phyloP scores from a whole-genome alignment of 23 tunicate species.

The Halocynthia aurantium region DNA sequence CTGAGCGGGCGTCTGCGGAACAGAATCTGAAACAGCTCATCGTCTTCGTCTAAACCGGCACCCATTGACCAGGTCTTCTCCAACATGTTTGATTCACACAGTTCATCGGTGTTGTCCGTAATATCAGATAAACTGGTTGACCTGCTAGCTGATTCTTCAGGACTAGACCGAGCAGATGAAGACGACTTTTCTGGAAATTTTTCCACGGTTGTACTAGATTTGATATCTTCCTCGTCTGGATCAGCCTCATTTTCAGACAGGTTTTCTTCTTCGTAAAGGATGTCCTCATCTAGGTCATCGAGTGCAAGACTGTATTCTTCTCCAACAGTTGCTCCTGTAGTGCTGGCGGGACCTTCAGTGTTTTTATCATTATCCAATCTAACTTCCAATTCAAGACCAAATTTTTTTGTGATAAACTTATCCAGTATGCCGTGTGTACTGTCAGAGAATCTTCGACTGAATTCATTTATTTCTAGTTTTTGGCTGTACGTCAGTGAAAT shows the following conservation, averaged over 20 bases:
- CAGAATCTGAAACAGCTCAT: conserved; percentile 34
- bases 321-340: conserved; percentile 12
- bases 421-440: too few relatives aligned
- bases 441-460: too few relatives aligned
- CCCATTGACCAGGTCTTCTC: conserved; percentile 56
- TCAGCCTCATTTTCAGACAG: background rate
- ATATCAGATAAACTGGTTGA: conserved; percentile 45
- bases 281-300: conserved; percentile 18
- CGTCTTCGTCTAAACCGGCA: conserved; percentile 15
- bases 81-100: conserved; percentile 55
- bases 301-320: conserved; percentile 27
- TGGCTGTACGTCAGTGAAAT: too few relatives aligned
- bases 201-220: conserved; percentile 20
- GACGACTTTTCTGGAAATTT: background rate
- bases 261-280: conserved; percentile 8
- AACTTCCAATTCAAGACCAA: too few relatives aligned
- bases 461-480: too few relatives aligned
- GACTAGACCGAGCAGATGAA: background rate
- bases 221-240: conserved; percentile 29
- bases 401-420: too few relatives aligned
- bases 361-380: background rate
- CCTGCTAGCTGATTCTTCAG: conserved; percentile 11
- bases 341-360: conserved; percentile 12
- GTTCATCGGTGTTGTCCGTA: conserved; percentile 71
- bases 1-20: conserved; percentile 42